Evolutionary conservation across 2,113 vertebrate genomes (phyloP), one percentile per base, ranked within the genome.

Genomic region (Chaetodon auriga): DNA sequence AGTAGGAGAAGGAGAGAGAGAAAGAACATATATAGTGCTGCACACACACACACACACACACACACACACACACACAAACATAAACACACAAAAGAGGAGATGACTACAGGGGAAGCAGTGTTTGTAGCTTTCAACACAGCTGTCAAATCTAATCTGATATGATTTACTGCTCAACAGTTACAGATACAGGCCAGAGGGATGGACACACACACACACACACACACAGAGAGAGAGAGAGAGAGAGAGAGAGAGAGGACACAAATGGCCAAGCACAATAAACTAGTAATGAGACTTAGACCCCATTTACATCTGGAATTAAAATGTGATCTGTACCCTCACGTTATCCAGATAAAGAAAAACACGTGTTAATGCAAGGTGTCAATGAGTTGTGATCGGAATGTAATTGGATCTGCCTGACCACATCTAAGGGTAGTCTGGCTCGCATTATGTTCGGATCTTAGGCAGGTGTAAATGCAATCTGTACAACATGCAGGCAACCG

Each of bases 131-230:
- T 84, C 30, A 77, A 81, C 79, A 83, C 82, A 79, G 81, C 80
- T 84, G 90, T 89, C 85, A 86, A 84, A 83, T 76, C 71, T 83
- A 88, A 90, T 90, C 61, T 92, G 71, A 85, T 63, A 57, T 85
- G 83, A 89, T 76, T 71, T 89, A 79, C 77, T 48, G 78, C 65
- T 79, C 41, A 81, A 78, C 65, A 82, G 75, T 71, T 86, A 86
- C 70, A 84, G 71, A 89, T 75, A 80, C 76, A 78, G 58, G 38
- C 64, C 21, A 69, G 54, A 41, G 64, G 41, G 25, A 8, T 45
- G 70, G 36, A 63, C 30, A 58, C 46, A 72, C 80, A 76, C 66
- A 74, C 54, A 60, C 18, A 71, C 65, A 65, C 64, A 69, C 58
- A 23, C 66, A 53, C 75, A 80, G 30, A 30, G 30, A 30, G 30